phyloP scores from a whole-genome alignment of 2,113 vertebrate genomes.

The Tragelaphus scriptus region DNA sequence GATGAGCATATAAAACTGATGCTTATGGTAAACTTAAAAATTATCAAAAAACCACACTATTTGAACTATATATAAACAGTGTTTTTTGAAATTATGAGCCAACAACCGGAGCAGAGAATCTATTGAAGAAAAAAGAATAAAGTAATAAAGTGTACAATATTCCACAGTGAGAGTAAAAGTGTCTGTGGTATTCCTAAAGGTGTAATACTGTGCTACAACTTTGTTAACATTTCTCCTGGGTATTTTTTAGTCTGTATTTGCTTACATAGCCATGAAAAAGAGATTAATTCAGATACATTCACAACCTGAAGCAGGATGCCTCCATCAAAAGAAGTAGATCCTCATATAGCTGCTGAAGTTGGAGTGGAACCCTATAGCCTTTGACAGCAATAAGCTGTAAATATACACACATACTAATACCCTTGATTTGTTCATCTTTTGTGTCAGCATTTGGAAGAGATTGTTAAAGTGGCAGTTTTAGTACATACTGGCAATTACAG shows the following conservation, averaged over 20 bases:
- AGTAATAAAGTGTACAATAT: neutral
- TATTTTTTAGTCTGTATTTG: neutral
- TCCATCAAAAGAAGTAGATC: slow-evolving; percentile 59
- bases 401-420: slow-evolving; percentile 43
- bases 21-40: neutral
- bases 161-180: neutral
- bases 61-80: neutral
- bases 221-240: slow-evolving; percentile 50
- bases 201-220: slow-evolving; percentile 2
- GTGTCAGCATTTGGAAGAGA: slow-evolving; percentile 60
- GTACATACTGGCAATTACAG: slow-evolving; percentile 63
- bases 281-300: slow-evolving; percentile 29
- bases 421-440: slow-evolving; percentile 61
- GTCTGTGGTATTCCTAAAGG: slow-evolving; percentile 39
- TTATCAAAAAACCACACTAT: neutral
- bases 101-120: neutral
- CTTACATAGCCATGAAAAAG: slow-evolving; percentile 14
- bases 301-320: slow-evolving; percentile 17
- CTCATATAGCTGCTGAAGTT: slow-evolving; percentile 28
- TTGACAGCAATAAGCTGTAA: slow-evolving; percentile 58
- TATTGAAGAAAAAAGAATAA: slow-evolving; percentile 3
- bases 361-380: slow-evolving; percentile 30
- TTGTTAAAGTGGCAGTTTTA: slow-evolving; percentile 59
- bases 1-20: neutral
- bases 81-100: slow-evolving; percentile 13